Percentiles rank a stretch among this genome's conserved stretches.
phyloP scores from a whole-genome alignment of 1,140 invertebrate species.

The Lordiphosa stackelbergi region DNA sequence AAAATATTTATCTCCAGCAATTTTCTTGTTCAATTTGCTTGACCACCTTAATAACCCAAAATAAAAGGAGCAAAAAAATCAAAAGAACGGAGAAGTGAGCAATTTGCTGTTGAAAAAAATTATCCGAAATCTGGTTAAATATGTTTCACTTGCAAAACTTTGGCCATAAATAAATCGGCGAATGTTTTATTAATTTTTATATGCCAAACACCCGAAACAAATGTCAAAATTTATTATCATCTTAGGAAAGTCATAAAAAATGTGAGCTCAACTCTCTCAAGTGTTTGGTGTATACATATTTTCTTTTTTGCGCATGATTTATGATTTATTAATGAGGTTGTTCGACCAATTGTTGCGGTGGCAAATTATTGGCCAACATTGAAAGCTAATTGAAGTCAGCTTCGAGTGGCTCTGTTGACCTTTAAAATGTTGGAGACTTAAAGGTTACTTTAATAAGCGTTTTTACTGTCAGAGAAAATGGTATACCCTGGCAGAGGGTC shows the following conservation, averaged over 20 bases:
- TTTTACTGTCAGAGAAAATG: too few species aligned
- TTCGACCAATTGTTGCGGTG: slow-evolving; percentile 38
- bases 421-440: slow-evolving; percentile 35
- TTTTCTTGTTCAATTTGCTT: slow-evolving; percentile 50
- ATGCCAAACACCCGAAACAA: slow-evolving; percentile 20
- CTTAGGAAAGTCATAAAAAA: slow-evolving; percentile 39
- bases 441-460: slow-evolving; percentile 16
- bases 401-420: slow-evolving; percentile 35
- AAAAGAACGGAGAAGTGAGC: slow-evolving; percentile 36
- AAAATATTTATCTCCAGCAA: slow-evolving; percentile 35
- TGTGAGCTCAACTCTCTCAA: slow-evolving; percentile 16
- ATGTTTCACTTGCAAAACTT: slow-evolving; percentile 28
- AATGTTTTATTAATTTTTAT: slow-evolving; percentile 32
- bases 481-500: too few species aligned
- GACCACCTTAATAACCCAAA: slow-evolving; percentile 56
- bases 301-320: slow-evolving; percentile 56
- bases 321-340: slow-evolving; percentile 65
- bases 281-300: slow-evolving; percentile 21
- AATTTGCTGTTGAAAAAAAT: slow-evolving; percentile 30
- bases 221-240: slow-evolving; percentile 33
- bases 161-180: slow-evolving; percentile 28
- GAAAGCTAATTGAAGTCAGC: slow-evolving; percentile 23
- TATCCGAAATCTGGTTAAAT: slow-evolving; percentile 19
- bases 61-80: background rate
- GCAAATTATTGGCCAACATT: slow-evolving; percentile 30